phyloP scores from a whole-genome alignment of 2,888 invertebrate genomes.

The Criorhina ranunculi region DNA sequence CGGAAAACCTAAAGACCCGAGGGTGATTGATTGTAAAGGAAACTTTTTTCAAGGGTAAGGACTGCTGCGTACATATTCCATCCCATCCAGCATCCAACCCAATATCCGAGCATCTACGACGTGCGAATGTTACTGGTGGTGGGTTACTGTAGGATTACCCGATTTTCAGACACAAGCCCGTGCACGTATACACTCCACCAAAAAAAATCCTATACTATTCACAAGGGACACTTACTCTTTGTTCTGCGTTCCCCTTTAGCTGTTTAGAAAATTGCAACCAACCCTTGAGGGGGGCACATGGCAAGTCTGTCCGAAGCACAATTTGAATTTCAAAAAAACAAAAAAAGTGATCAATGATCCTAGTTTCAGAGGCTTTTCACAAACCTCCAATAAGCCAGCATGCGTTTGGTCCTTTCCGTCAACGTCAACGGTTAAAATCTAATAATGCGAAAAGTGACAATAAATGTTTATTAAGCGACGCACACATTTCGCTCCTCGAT shows the following conservation, averaged over 20 bases:
- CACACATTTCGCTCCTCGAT: conserved; percentile 40
- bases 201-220: conserved; percentile 40
- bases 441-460: conserved; percentile 66
- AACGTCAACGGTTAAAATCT: conserved; percentile 38
- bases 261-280: conserved; percentile 38
- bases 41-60: conserved; percentile 78
- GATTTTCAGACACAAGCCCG: conserved; percentile 26
- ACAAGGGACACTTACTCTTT: conserved; percentile 54
- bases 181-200: conserved; percentile 6
- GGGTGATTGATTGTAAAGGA: conserved; percentile 77
- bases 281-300: neutral
- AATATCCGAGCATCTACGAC: conserved; percentile 68
- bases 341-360: conserved; percentile 53
- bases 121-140: conserved; percentile 66
- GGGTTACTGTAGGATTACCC: conserved; percentile 50
- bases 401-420: conserved; percentile 9
- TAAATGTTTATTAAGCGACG: conserved; percentile 67
- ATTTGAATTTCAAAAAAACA: conserved; percentile 52
- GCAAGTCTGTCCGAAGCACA: conserved; percentile 13
- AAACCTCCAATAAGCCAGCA: conserved; percentile 10
- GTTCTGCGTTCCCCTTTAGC: conserved; percentile 36
- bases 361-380: conserved; percentile 37
- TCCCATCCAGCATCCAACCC: conserved; percentile 79
- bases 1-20: conserved; percentile 53
- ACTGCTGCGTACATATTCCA: conserved; percentile 74